Conservation (phyloP, 2,797 vertebrate genomes). For the Anisognathus igniventris region DNA sequence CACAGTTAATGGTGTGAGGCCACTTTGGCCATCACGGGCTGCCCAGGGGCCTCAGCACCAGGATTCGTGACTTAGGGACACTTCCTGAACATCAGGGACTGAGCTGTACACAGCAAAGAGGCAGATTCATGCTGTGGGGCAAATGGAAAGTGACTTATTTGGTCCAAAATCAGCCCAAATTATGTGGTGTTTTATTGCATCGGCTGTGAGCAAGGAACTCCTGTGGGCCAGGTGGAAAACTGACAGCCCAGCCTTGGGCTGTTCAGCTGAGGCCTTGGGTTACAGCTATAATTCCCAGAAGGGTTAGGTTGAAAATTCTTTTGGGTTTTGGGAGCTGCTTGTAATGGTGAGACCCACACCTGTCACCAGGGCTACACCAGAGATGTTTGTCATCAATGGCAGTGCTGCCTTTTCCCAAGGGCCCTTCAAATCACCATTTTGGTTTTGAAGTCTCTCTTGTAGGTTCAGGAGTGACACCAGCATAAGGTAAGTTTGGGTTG, state of each 20-base stretch:
- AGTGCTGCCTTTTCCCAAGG: not conserved
- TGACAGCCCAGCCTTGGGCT: not conserved
- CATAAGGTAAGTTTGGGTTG: not conserved
- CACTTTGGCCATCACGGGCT: not conserved
- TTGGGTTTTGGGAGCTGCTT: not conserved
- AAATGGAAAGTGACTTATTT: not conserved
- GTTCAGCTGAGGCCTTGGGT: not conserved
- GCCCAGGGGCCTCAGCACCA: not conserved
- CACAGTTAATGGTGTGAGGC: fast-evolving
- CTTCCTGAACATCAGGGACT: not conserved
- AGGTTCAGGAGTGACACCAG: not conserved
- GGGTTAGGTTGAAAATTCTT: not conserved
- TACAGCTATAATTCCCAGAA: not conserved
- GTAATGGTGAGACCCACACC: not conserved
- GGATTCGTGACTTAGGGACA: fast-evolving
- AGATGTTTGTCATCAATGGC: not conserved
- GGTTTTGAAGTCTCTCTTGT: not conserved
- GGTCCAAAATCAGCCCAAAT: not conserved
- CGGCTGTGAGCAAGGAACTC: not conserved
- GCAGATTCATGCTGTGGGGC: not conserved
- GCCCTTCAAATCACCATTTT: not conserved
- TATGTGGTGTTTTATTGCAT: not conserved
- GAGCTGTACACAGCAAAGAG: fast-evolving
- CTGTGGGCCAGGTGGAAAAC: not conserved
- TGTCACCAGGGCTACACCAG: not conserved